Conservation (phyloP, 2,888 invertebrate genomes). For the Corythucha ciliata region DNA sequence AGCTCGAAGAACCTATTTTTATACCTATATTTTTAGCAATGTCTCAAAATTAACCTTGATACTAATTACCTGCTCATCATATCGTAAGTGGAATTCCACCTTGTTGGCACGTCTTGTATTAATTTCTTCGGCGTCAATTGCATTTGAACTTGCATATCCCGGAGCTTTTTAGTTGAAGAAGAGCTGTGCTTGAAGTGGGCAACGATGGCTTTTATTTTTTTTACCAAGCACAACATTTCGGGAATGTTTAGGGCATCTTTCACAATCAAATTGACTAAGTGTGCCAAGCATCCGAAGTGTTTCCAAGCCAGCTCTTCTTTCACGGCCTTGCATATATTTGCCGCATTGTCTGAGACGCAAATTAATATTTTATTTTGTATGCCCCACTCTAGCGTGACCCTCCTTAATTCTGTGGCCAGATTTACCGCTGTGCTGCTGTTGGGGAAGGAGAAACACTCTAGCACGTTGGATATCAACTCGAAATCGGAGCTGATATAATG, state of each 20-base stretch:
- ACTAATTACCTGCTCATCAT: constrained; percentile 19
- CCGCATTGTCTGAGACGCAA: constrained; percentile 31
- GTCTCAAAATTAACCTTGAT: too few relatives aligned
- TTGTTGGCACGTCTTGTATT: constrained; percentile 23
- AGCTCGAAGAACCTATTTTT: constrained; percentile 25
- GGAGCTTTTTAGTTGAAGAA: constrained; percentile 4
- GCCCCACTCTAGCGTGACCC: constrained; percentile 24
- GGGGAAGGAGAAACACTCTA: constrained; percentile 30
- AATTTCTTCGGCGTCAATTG: constrained; percentile 23
- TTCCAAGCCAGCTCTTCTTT: constrained; percentile 31
- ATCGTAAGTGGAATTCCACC: constrained; percentile 23
- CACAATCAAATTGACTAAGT: constrained; percentile 10
- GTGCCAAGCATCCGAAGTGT: constrained; percentile 3
- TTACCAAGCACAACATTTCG: background rate
- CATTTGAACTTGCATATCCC: too few relatives aligned
- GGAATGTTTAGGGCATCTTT: constrained; percentile 3
- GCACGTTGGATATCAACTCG: constrained; percentile 29
- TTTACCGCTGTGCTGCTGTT: constrained; percentile 29
- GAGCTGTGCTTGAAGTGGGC: constrained; percentile 1
- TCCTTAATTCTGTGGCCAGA: constrained; percentile 12
- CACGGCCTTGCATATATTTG: constrained; percentile 34
- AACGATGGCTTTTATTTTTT: background rate
- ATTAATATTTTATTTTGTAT: constrained; percentile 33
- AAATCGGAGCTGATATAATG: constrained; percentile 34
- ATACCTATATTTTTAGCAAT: too few relatives aligned